phyloP scores from a whole-genome alignment of 2,113 vertebrate genomes.

The Scatophagus argus region DNA sequence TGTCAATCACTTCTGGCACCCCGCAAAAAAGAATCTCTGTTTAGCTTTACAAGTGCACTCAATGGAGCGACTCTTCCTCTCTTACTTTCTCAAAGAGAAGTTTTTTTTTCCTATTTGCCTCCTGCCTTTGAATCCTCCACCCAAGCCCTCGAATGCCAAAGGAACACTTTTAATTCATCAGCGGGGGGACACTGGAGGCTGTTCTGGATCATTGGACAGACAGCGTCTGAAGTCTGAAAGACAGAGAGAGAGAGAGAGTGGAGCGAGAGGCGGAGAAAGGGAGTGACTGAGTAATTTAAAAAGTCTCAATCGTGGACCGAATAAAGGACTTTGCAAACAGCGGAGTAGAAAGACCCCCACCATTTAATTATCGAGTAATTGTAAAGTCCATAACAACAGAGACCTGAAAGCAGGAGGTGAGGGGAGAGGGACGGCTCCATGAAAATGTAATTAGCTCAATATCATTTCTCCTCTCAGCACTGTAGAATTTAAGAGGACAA shows the following conservation, averaged over 20 bases:
- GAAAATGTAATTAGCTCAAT: conserved; percentile 79
- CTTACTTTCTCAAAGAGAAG: conserved; percentile 35
- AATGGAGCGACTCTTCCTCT: conserved; percentile 10
- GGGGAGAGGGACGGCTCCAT: conserved; percentile 61
- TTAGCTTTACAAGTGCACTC: conserved; percentile 26
- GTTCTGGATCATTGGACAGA: conserved; percentile 77
- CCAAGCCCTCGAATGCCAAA: conserved; percentile 62
- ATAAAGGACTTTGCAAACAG: conserved; percentile 76
- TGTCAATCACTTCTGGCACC: conserved; percentile 27
- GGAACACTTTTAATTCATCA: conserved; percentile 76
- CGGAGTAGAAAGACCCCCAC: conserved; percentile 62
- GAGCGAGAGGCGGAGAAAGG: conserved; percentile 50
- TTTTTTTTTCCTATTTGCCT: conserved; percentile 41
- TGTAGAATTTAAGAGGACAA: conserved; percentile 51
- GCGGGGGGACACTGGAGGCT: conserved; percentile 63
- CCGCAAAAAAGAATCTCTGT: background rate
- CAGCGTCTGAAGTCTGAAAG: conserved; percentile 66
- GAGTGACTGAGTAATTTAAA: conserved; percentile 74
- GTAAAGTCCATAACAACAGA: conserved; percentile 74
- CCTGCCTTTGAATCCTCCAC: conserved; percentile 61
- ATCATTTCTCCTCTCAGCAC: conserved; percentile 59
- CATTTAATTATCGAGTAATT: conserved; percentile 80
- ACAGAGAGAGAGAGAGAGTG: conserved; percentile 44
- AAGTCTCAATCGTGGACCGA: conserved; percentile 63
- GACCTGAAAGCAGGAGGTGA: conserved; percentile 64